Conservation (phyloP, 2,888 invertebrate species). For the Graphium colonna region DNA sequence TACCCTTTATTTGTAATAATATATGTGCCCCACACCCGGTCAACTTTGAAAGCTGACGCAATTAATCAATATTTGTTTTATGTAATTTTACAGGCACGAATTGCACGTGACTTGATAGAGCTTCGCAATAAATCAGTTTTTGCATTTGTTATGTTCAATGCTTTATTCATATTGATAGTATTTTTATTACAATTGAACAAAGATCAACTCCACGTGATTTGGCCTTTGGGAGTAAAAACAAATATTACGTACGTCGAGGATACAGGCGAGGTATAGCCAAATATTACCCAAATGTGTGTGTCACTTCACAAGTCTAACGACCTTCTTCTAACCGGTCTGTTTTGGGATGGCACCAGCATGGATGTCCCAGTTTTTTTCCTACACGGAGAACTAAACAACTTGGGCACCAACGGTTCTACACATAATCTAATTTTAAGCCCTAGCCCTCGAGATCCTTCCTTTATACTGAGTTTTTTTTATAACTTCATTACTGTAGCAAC, state of each 20-base stretch:
- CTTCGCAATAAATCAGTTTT: slow-evolving; percentile 98
- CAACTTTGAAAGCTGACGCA: slow-evolving; percentile 79
- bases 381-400: slow-evolving; percentile 63
- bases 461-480: slow-evolving; percentile 29
- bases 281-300: slow-evolving; percentile 68
- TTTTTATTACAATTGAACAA: slow-evolving; percentile 99
- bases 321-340: slow-evolving; percentile 77
- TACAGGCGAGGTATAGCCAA: slow-evolving; percentile 90
- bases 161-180: slow-evolving; percentile 98
- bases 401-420: slow-evolving; percentile 58
- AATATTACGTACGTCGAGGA: slow-evolving; percentile 96
- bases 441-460: slow-evolving; percentile 41
- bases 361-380: slow-evolving; percentile 48
- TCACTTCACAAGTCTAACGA: slow-evolving; percentile 77
- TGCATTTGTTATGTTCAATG: slow-evolving; percentile 99
- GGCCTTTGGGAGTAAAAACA: slow-evolving; percentile 97
- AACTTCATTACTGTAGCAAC: slow-evolving; percentile 14
- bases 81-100: slow-evolving; percentile 87
- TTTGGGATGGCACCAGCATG: slow-evolving; percentile 75
- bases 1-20: slow-evolving; percentile 12
- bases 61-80: slow-evolving; percentile 63
- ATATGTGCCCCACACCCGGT: slow-evolving; percentile 52
- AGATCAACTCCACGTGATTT: slow-evolving; percentile 97
- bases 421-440: slow-evolving; percentile 43
- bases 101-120: slow-evolving; percentile 94